Evolutionary conservation across 2,113 vertebrate species (phyloP).

Genomic region (Malurus elegans): DNA sequence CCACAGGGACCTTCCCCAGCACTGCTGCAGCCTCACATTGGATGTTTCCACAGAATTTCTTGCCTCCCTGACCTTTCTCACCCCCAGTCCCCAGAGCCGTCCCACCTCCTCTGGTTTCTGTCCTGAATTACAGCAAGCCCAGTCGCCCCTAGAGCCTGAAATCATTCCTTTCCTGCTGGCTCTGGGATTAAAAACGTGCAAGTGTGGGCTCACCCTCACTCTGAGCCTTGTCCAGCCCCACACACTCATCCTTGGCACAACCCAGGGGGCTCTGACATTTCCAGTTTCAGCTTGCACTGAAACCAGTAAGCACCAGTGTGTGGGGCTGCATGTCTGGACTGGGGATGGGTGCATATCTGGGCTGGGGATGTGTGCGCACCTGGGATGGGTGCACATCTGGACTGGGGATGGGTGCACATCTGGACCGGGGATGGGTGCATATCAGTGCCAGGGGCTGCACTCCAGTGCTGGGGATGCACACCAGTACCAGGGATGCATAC

Average conservation of each 20-base stretch:
- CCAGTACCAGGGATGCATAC: background rate
- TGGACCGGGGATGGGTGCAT: fast-evolving
- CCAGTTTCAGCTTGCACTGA: background rate
- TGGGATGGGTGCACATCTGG: too few species aligned
- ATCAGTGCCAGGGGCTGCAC: background rate
- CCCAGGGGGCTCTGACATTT: fast-evolving
- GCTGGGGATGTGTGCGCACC: too few species aligned
- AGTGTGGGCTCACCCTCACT: fast-evolving
- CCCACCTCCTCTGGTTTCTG: background rate
- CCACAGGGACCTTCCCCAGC: background rate
- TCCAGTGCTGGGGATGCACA: background rate
- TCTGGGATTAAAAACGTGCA: fast-evolving
- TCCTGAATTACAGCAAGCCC: background rate
- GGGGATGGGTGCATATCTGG: background rate
- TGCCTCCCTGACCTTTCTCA: slow-evolving; percentile 31
- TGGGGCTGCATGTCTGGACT: background rate
- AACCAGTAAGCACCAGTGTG: fast-evolving
- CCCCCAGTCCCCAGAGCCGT: background rate
- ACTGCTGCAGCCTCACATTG: fast-evolving
- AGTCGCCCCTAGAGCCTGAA: background rate
- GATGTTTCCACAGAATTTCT: slow-evolving; percentile 7
- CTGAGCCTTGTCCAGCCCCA: fast-evolving
- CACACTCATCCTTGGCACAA: background rate
- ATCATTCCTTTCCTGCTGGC: background rate
- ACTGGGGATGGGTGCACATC: too few species aligned